Base-by-base conservation (phyloP, 2,113 vertebrate species). In the Pogonocichla stellata region DNA sequence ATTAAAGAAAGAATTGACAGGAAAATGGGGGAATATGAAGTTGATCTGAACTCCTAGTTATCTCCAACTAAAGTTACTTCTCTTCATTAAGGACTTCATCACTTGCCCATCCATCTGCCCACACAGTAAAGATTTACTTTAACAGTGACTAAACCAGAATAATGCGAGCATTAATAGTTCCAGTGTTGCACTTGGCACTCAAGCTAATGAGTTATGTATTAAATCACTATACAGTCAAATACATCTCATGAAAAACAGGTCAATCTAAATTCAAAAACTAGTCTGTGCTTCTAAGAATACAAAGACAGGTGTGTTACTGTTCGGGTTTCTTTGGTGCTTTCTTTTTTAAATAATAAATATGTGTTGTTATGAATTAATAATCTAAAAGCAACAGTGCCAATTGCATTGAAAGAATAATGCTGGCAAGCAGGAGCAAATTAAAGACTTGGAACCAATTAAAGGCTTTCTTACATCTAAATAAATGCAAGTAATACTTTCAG, bases 81-180 rank as follows among this genome's bases (percentile, higher is more conserved):
- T 94, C 70, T 69, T 88, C 66, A 62, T 89, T 73, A 91, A 47
- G 26, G 86, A 82, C 38, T n/a, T 54, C 18, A 73, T 56, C 62
- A 43, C 42, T 80, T 43, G 14, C 61, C 50, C 38, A 85, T 77
- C 73, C 50, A 69, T 94, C 78, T 75, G 62, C 61, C 58, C 54
- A 66, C 62, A 77, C 38, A 92, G 89, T 33, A 61, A 87, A 87
- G 69, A 84, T 43, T 79, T 71, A 60, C 29, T 90, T 85, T 25
- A 95, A 82, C 62, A 85, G 80, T 58, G 74, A 91, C 79, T 88
- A 87, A 92, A 74, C 2, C 14, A 88, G 77, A 91, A 90, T 48
- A 94, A 92, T 11, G 38, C n/a, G 58, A 80, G 50, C 87, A 82
- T 47, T 65, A 85, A 3, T 72, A 87, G 92, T 45, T 85, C 29